Evolutionary conservation across 2,113 vertebrate genomes (phyloP).

Genomic region (Tursiops truncatus): DNA sequence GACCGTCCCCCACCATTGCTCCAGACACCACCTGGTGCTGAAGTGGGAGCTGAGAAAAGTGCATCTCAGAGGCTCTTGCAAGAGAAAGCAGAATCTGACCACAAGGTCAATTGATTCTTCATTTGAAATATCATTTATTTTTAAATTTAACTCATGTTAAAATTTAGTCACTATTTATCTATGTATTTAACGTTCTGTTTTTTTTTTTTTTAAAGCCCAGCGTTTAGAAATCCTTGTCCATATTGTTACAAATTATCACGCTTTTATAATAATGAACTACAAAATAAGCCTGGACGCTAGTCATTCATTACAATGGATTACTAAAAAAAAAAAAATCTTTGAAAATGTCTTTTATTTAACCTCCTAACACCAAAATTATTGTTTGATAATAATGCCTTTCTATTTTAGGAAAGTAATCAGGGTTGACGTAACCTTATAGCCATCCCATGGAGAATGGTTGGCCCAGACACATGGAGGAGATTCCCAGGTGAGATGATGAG

Average conservation of each 20-base stretch:
- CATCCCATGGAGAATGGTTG: background rate
- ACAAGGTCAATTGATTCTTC: background rate
- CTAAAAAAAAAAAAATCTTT: background rate
- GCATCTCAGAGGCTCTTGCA: fast-evolving
- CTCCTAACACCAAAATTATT: background rate
- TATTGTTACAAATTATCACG: background rate
- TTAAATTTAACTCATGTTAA: background rate
- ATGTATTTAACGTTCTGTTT: background rate
- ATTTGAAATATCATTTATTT: background rate
- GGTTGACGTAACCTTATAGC: background rate
- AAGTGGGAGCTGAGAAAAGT: background rate
- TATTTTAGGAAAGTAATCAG: background rate
- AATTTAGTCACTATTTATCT: background rate
- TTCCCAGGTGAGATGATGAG: fast-evolving
- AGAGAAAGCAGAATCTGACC: background rate
- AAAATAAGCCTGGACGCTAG: background rate
- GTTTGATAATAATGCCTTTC: background rate
- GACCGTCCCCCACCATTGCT: background rate
- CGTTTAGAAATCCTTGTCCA: background rate
- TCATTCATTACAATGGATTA: background rate
- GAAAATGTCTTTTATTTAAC: background rate
- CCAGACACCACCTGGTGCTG: background rate
- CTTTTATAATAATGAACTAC: background rate
- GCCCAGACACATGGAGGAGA: fast-evolving
- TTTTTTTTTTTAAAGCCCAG: background rate